Evolutionary conservation across 1,140 invertebrate species (phyloP), one percentile per base, ranked within the genome.

Genomic region (Pentalonia nigronervosa): DNA sequence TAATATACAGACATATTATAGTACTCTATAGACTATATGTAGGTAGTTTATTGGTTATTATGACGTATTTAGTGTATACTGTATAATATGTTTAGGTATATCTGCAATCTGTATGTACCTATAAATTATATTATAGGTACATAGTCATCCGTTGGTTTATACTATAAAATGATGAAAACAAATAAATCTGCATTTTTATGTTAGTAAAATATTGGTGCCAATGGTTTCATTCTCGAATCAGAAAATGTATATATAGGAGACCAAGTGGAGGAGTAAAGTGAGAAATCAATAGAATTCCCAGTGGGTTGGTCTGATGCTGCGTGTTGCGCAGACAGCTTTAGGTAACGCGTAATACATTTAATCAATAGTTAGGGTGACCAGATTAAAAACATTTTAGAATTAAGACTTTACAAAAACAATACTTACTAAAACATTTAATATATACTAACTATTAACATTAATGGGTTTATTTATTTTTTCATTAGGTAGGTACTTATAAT

Each of bases 351-450:
- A 21, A 41, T 67, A 90, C 14, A 67, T 90, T 41, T 41, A 90
- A 90, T 90, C 89, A 60, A 90, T 90, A 90, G 89, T 60, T 90
- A 45, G 89, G 53, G 89, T 45, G 53, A 90, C 89, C 56, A 67
- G 56, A 90, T 67, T 90, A 90, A 34, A 87, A 90, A 90, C 53
- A 36, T 60, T 45, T 45, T 23, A 56, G 23, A 20, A 45, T 47
- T 53, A 89, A 48, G 25, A 87, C n/a, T 87, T 48, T n/a, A 84
- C 23, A 30, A 84, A 30, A 84, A 84, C 17, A n/a, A 84, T 23
- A 25, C 36, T 84, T 25, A 25, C 41, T 11, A 47, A 86, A 86
- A 47, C 4, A 47, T 47, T 25, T 30, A 30, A 47, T 86, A n/a
- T 25, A 36, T 9, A n/a, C 84, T 86, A n/a, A 83, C 34, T 8